Percentiles rank a stretch among this genome's conserved stretches.
phyloP scores from a whole-genome alignment of 1,140 invertebrate genomes.

The Onthophagus taurus region DNA sequence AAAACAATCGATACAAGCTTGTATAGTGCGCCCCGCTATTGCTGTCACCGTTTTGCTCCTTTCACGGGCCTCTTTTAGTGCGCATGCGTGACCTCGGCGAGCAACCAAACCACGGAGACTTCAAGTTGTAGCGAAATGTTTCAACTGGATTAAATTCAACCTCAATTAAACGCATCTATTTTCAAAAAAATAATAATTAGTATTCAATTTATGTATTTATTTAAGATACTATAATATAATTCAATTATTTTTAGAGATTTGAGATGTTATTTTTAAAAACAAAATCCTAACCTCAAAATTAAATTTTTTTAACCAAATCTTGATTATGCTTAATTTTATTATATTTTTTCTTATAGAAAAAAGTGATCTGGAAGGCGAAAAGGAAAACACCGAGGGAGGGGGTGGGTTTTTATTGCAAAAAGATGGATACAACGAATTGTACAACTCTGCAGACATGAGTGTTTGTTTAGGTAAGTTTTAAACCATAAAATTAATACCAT shows the following conservation, averaged over 20 bases:
- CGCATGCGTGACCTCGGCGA: constrained; percentile 29
- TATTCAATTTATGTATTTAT: no score
- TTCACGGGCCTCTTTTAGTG: constrained; percentile 27
- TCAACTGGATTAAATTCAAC: no score
- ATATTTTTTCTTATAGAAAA: no score
- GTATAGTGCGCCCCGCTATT: constrained; percentile 14
- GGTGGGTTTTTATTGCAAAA: constrained; percentile 22
- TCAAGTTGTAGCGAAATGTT: no score
- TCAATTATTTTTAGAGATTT: no score
- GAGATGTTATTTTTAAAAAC: no score
- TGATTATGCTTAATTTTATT: no score
- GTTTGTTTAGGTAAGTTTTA: constrained; percentile 27
- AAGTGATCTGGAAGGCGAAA: constrained; percentile 31
- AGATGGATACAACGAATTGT: constrained; percentile 18
- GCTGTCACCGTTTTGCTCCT: constrained; percentile 21
- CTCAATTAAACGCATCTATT: no score
- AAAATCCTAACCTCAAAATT: no score
- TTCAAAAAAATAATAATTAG: no score
- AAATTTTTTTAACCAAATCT: no score
- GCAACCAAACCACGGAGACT: constrained; percentile 6
- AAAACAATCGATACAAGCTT: constrained; percentile 11
- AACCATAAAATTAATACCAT: neutral
- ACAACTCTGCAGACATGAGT: constrained; percentile 28
- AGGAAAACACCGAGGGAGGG: constrained; percentile 21
- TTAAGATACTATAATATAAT: no score